Evolutionary conservation across 2,888 invertebrate genomes (phyloP), one percentile per base, ranked within the genome.

Genomic region (Orchestes rusci): DNA sequence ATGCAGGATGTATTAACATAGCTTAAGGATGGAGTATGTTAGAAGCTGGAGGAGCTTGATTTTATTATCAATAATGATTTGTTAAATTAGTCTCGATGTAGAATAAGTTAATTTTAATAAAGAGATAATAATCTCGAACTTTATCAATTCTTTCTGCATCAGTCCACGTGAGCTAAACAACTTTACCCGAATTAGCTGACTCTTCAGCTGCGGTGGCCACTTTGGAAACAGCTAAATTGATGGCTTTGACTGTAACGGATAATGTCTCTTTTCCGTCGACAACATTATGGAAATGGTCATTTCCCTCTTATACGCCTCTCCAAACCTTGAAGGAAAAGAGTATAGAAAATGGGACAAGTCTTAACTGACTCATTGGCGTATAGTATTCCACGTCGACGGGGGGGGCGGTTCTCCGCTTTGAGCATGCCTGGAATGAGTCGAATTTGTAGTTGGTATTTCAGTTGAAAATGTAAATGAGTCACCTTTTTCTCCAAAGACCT

Each of bases 341-440:
- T 74, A 77, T 66, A 65, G 75, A 52, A 79, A 78, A 1, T 78
- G 78, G 1, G 73, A n/a, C n/a, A n/a, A n/a, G n/a, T n/a, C n/a
- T n/a, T n/a, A n/a, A n/a, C n/a, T n/a, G n/a, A n/a, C n/a, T n/a
- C n/a, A n/a, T n/a, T n/a, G n/a, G 72, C 2, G 67, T 54, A 32
- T 69, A 61, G 1, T 62, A 57, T 51, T 71, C 71, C 1, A 73
- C 65, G 13, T 71, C 70, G 42, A 69, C 70, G 34, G 68, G 77
- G 74, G 39, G 69, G 70, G 55, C 74, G 73, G 54, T 78, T 77
- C 51, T 73, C 72, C 1, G 73, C 73, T 51, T 68, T 70, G 7
- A 80, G 63, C 68, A 71, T 69, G 51, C 79, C 46, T 46, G 16
- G 16, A 13, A 23, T 7, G 8, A 36, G 18, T 3, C 8, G n/a